Conservation (phyloP, 2,113 vertebrate species). For the Leucosticte australis region DNA sequence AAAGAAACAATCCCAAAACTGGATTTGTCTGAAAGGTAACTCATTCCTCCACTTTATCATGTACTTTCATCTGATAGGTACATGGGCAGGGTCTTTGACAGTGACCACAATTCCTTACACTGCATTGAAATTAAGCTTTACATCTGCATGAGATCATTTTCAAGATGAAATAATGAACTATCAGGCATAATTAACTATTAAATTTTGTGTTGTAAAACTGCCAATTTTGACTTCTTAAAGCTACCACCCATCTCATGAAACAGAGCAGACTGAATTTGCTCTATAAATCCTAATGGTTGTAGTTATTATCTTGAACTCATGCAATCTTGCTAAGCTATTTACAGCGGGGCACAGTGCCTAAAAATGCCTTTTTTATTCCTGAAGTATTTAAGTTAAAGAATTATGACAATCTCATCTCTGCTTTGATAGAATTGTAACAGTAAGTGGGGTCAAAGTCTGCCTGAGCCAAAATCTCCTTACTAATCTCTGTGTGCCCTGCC, state of each 20-base stretch:
- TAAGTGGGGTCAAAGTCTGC: background rate
- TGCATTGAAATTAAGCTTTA: background rate
- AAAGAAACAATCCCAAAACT: background rate
- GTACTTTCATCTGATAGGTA: background rate
- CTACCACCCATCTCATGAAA: background rate
- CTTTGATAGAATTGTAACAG: background rate
- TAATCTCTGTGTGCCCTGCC: background rate
- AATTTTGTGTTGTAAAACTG: background rate
- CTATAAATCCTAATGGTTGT: background rate
- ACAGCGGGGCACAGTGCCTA: background rate
- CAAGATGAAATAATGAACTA: background rate
- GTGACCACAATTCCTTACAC: background rate
- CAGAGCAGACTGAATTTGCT: background rate
- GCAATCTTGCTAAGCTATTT: background rate
- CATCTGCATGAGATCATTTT: background rate
- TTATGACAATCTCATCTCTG: background rate
- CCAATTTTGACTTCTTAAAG: background rate
- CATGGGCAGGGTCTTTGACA: background rate
- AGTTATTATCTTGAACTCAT: background rate
- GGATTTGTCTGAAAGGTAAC: background rate
- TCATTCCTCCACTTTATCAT: background rate
- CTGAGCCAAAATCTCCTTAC: background rate
- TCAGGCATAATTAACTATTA: background rate
- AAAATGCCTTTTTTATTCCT: background rate
- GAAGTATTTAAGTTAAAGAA: background rate